phyloP scores from a whole-genome alignment of 2,797 vertebrate species.

The Cuniculus paca region DNA sequence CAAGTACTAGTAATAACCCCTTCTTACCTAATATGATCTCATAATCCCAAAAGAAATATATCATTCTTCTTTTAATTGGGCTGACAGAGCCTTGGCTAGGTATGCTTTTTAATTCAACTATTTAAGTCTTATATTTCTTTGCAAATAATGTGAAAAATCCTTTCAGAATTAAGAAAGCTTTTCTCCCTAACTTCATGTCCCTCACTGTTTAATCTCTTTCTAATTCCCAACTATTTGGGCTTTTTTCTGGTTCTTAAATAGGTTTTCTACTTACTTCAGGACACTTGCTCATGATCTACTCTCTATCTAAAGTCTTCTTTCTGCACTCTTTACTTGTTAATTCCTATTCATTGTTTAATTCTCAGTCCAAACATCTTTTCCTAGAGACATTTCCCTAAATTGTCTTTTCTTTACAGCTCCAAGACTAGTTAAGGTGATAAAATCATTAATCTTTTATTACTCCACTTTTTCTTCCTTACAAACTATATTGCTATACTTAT shows the following conservation, averaged over 20 bases:
- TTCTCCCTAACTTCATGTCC: neutral
- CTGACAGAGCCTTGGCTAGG: neutral
- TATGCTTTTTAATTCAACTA: neutral
- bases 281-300: neutral
- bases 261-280: neutral
- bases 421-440: neutral
- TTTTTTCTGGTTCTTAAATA: neutral
- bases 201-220: neutral
- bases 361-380: conserved; percentile 2
- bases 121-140: neutral
- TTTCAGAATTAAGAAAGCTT: neutral
- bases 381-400: neutral
- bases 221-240: neutral
- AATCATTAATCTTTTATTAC: neutral
- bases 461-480: neutral
- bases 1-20: neutral
- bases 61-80: neutral
- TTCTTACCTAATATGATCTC: neutral
- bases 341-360: neutral
- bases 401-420: neutral
- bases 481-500: neutral
- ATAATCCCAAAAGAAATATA: neutral
- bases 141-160: neutral
- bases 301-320: neutral
- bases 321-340: neutral